Base-by-base conservation (phyloP, 2,113 vertebrate species). In the Erythrocercus mccallii region DNA sequence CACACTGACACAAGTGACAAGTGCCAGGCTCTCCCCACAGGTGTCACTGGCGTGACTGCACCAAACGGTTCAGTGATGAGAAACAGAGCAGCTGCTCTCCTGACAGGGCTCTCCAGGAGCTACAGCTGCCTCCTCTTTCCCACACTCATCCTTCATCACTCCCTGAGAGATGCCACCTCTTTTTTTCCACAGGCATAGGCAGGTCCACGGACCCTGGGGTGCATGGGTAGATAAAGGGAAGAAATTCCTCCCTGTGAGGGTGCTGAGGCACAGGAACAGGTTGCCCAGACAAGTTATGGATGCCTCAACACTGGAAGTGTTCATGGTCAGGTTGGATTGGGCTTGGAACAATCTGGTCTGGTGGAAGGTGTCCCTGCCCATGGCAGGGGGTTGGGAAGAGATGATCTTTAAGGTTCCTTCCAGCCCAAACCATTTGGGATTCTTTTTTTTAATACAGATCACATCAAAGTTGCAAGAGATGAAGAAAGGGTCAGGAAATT, bases 121-220 rank as follows among this genome's bases (percentile, higher is more conserved):
- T 40, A 1, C 50, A 6, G 12, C 47, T 31, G 5, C 24, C 35
- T 74, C 51, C 40, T 40, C 40, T 2, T 38, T 66, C 44, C 71
- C 71, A 15, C n/a, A 6, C 16, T 42, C 47, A 23, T 44, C 66
- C 42, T 69, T 38, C 14, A 4, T 18, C 5, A 1, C 31, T 70
- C 5, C 1, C 9, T 53, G 76, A 64, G 51, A 54, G n/a, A 21
- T 44, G 50, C 27, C 66, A n/a, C n/a, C n/a, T n/a, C 31, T 9
- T 70, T 40, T 38, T 10, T 77, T 22, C 53, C 0, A 0, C n/a
- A 44, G 65, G 15, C 25, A 5, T 0, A 7, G 27, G 11, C 47
- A 58, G 54, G 38, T 48, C 35, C 22, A 2, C 1, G 1, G 27
- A 8, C 33, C 25, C 31, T n/a, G 16, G 27, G 15, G 22, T 25